phyloP scores from a whole-genome alignment of 2,797 vertebrate species.

The Pelodytes ibericus region DNA sequence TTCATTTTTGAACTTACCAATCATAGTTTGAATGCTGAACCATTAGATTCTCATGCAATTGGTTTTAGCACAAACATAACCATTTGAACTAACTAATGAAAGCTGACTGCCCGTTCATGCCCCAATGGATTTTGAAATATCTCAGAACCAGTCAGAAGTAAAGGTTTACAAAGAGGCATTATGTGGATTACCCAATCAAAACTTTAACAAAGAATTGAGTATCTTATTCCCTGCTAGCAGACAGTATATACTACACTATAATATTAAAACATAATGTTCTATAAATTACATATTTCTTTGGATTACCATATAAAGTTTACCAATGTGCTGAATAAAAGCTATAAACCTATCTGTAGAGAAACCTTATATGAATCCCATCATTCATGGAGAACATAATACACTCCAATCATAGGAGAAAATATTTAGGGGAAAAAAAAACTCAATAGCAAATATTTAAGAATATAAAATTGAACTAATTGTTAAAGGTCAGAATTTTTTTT shows the following conservation, averaged over 20 bases:
- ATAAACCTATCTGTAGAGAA: too few species aligned
- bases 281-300: background rate
- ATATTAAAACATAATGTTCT: background rate
- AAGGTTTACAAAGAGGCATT: conserved; percentile 3
- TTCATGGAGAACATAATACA: background rate
- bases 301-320: too few species aligned
- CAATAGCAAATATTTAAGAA: background rate
- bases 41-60: conserved; percentile 15
- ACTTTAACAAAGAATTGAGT: background rate
- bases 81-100: conserved; percentile 10
- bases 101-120: background rate
- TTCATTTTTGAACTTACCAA: too few species aligned
- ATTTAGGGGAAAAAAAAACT: background rate
- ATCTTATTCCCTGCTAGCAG: background rate
- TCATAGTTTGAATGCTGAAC: too few species aligned
- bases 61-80: conserved; percentile 1
- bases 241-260: too few species aligned
- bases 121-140: background rate
- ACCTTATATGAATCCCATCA: too few species aligned
- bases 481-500: background rate
- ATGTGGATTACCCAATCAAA: conserved; percentile 11
- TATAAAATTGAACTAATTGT: background rate
- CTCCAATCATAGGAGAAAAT: background rate
- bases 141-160: conserved; percentile 1
- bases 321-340: too few species aligned